Percentiles rank a stretch among this genome's conserved stretches.
Evolutionary conservation across 1,140 invertebrate species (phyloP).

Genomic region (Vanessa tameamea): DNA sequence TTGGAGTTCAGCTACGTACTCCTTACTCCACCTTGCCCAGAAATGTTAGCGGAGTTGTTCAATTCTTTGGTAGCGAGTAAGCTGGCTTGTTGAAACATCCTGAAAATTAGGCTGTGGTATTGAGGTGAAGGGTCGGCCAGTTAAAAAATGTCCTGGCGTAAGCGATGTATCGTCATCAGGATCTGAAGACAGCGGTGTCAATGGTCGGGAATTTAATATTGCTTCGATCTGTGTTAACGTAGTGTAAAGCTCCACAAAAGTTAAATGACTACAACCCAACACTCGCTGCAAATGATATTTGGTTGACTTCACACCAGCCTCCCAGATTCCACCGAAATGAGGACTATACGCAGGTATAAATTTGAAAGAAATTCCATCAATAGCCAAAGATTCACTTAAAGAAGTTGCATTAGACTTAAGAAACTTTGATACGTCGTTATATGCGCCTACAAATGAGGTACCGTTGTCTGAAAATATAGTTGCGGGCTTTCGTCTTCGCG

Average conservation of each 20-base stretch:
- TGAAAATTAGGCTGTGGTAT: constrained; percentile 13
- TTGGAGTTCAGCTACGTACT: constrained; percentile 11
- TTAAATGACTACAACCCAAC: constrained; percentile 37
- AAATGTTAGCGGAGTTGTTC: constrained; percentile 8
- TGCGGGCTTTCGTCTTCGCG: constrained; percentile 41
- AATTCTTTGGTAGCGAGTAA: constrained; percentile 29
- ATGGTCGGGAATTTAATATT: constrained; percentile 34
- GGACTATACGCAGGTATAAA: constrained; percentile 40
- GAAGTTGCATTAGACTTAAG: constrained; percentile 17
- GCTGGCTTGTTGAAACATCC: not conserved
- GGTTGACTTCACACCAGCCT: constrained; percentile 38
- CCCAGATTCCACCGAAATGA: constrained; percentile 38
- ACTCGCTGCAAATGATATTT: constrained; percentile 42
- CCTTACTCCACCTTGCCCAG: not conserved
- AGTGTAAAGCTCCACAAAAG: constrained; percentile 33
- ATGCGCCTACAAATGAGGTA: constrained; percentile 48
- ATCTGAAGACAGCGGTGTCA: constrained; percentile 43
- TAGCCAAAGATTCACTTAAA: constrained; percentile 12
- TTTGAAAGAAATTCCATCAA: constrained; percentile 39
- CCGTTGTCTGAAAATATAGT: constrained; percentile 50
- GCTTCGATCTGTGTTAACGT: constrained; percentile 36
- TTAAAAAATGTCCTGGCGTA: constrained; percentile 60
- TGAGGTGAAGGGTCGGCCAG: constrained; percentile 47
- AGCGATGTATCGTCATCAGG: constrained; percentile 43
- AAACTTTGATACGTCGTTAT: constrained; percentile 39